Base-by-base conservation (phyloP, 1,140 invertebrate genomes). In the Lucilia sericata region DNA sequence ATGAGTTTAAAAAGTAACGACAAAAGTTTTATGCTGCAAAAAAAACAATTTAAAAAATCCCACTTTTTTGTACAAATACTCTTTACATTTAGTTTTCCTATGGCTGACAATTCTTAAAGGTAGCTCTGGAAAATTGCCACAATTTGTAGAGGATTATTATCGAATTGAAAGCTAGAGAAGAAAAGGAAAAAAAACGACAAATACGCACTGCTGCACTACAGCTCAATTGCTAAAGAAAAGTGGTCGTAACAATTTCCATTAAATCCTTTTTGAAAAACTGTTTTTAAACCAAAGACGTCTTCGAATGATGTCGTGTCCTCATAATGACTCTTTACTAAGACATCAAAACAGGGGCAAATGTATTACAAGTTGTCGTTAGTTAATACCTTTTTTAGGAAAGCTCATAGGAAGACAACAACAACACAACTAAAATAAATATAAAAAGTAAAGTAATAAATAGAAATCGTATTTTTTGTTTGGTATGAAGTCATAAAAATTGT, bases 131-230 rank as follows among this genome's bases (percentile, higher is more conserved):
- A 60, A 60, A 60, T 60, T 60, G 55, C 55, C 55, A 60, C 55
- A 60, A 60, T 60, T 60, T 60, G 55, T 60, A 60, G 14, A n/a
- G n/a, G 55, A 60, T 60, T 60, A 60, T n/a, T 60, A 60, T n/a
- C 5, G 55, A 60, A 60, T 60, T 60, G 55, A 60, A 17, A n/a
- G 55, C 51, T 51, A 17, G 55, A n/a, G 55, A 7, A 60, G 55
- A 7, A 60, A 60, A 55, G 3, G 51, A 55, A 55, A 8, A 51
- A 51, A 55, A 55, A 55, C 12, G 14, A 17, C 55, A 60, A n/a
- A 7, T n/a, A n/a, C 55, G 55, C 14, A 60, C 55, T n/a, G n/a
- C 14, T 60, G 42, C 42, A 42, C 42, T 10, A 42, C 42, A 42
- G 25, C 25, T 30, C 42, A 42, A 42, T 42, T 42, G 2, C 42